Percentiles rank a stretch among this genome's conserved stretches.
These are phyloP conservation scores for Synanthedon tipuliformis DNA, from an alignment of 2,888 invertebrate species.

Conservation along the genomic window DNA sequence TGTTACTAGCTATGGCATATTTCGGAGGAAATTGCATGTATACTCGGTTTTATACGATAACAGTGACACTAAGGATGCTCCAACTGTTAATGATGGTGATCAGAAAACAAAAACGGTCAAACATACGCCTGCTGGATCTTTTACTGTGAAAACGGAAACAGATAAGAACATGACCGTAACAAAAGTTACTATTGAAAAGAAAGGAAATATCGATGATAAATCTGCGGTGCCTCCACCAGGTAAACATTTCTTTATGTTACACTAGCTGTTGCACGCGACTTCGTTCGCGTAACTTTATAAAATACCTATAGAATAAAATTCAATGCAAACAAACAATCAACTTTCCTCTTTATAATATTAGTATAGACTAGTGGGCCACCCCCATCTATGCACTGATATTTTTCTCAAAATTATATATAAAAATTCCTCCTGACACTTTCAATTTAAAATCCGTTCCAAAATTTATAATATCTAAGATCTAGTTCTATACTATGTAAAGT, in stretches of 20 bases:
- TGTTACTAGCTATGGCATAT: neutral
- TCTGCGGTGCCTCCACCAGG: constrained; percentile 12
- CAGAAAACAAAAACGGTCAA: constrained; percentile 23
- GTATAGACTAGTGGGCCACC: too few species aligned
- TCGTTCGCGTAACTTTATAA: too few species aligned
- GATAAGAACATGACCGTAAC: constrained; percentile 46
- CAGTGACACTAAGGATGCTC: neutral
- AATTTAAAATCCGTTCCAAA: too few species aligned
- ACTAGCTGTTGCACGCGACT: too few species aligned
- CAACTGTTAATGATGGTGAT: neutral
- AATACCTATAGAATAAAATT: too few species aligned
- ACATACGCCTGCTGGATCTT: constrained; percentile 38
- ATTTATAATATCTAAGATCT: too few species aligned
- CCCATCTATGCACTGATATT: too few species aligned
- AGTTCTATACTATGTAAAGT: too few species aligned
- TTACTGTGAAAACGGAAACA: constrained; percentile 55
- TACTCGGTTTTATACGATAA: neutral
- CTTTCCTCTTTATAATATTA: too few species aligned
- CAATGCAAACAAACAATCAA: too few species aligned
- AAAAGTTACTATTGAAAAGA: constrained; percentile 56
- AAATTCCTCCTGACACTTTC: too few species aligned
- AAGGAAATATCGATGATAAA: constrained; percentile 16
- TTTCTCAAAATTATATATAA: too few species aligned
- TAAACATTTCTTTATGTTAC: neutral
- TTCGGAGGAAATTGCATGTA: neutral